Evolutionary conservation across 2,888 invertebrate species (phyloP), one percentile per base, ranked within the genome.

Genomic region (Drosophila fungiperda): DNA sequence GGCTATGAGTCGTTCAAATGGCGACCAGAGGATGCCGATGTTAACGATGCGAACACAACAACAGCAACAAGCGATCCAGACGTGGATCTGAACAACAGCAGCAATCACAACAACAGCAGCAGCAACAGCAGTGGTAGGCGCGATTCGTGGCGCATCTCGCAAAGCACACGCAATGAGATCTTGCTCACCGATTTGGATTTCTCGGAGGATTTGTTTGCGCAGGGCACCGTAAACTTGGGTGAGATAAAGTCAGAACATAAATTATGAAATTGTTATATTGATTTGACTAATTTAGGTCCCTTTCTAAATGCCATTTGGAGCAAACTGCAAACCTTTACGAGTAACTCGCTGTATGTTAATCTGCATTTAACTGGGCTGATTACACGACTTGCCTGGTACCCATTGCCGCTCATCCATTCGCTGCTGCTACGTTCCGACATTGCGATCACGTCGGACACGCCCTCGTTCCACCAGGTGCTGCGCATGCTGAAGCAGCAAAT

Each of bases 401-500:
- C 99, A 0, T 96, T 98, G 82, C 98, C 98, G 8, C 94, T 99
- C 63, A 94, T 99, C 60, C 95, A 97, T 77, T 97, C 98, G 4
- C 96, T 98, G 92, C 94, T 99, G 53, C 94, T 99, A 74, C 97
- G 98, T 89, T 96, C 97, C 72, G 96, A 96, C 92, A 95, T 96
- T 83, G 96, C 97, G 81, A 95, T 98, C 90, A 98, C 98, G 92
- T 98, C 98, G 1, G 97, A 97, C 90, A 97, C 98, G 91, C 97
- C 97, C 91, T 98, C 98, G 5, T 94, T 99, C 76, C 96, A 97
- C 93, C 98, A 98, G 95, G 98, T 97, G 75, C 93, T 97, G 82
- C 95, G 96, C 69, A 95, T 96, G 54, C 94, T 98, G 54, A 97
- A 97, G 88, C 97, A 97, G 81, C 97, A 97, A 93, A 95, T 98